phyloP scores from a whole-genome alignment of 2,113 vertebrate species.

The Microcebus griseorufus region DNA sequence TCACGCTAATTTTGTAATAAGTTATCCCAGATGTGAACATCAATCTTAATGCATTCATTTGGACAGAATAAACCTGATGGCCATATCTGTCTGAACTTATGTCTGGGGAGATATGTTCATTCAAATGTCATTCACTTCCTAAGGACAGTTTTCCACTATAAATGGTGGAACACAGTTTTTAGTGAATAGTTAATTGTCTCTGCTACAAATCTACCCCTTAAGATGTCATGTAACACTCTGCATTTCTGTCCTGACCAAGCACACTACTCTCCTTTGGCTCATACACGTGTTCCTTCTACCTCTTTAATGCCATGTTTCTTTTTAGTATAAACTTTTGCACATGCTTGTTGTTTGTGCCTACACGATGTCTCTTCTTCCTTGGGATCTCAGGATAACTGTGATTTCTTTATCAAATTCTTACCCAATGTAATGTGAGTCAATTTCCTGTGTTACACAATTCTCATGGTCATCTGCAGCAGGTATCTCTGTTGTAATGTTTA shows the following conservation, averaged over 20 bases:
- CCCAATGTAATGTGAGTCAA: background rate
- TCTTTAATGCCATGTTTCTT: background rate
- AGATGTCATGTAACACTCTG: fast-evolving
- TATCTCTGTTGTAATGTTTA: background rate
- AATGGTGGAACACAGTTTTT: background rate
- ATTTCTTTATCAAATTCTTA: background rate
- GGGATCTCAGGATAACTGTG: background rate
- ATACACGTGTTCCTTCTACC: background rate
- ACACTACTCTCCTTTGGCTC: background rate
- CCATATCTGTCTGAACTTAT: background rate
- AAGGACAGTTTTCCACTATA: background rate
- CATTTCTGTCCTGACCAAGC: background rate
- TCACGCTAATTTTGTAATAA: background rate
- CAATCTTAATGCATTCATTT: background rate
- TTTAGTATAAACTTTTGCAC: background rate
- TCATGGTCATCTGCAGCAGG: background rate
- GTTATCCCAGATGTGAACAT: background rate
- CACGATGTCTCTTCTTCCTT: background rate
- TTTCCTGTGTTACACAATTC: background rate
- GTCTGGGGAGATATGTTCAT: background rate
- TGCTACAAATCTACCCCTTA: background rate
- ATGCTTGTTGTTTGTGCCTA: background rate
- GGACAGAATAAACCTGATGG: background rate
- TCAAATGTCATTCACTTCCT: background rate
- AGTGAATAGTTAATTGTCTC: background rate